Conservation (phyloP, 2,797 vertebrate species). For the Ceryle rudis region DNA sequence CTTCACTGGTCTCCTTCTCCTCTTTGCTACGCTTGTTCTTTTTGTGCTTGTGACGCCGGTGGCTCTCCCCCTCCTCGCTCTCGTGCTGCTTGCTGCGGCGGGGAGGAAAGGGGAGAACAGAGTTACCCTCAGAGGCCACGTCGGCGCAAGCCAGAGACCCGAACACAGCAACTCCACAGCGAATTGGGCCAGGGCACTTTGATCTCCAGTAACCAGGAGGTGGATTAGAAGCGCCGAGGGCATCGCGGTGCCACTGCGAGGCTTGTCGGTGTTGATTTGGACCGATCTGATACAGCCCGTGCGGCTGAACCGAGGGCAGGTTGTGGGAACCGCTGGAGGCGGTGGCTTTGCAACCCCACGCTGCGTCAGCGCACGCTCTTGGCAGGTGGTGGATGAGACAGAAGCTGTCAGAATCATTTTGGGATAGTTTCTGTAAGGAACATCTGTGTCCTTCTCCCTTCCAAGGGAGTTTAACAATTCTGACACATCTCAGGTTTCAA, state of each 20-base stretch:
- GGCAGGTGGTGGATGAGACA: not conserved
- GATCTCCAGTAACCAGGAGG: not conserved
- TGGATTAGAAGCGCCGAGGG: fast-evolving
- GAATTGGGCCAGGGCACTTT: fast-evolving
- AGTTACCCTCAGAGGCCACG: not conserved
- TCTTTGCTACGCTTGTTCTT: constrained; percentile 82
- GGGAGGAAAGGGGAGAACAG: not conserved
- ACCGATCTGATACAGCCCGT: too few species aligned
- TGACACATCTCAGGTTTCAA: not conserved
- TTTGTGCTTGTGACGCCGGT: constrained; percentile 83
- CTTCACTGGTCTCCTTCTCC: constrained; percentile 76
- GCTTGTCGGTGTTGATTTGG: not conserved
- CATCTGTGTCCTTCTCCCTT: not conserved
- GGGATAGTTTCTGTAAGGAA: not conserved
- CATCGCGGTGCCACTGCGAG: fast-evolving
- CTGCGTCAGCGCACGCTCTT: too few species aligned
- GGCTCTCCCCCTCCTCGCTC: constrained; percentile 78
- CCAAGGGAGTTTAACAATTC: not conserved
- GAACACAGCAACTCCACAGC: fast-evolving
- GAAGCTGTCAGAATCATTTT: not conserved
- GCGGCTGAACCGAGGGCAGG: too few species aligned
- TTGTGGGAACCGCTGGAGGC: too few species aligned
- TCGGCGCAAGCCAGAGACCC: not conserved
- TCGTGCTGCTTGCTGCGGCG: constrained; percentile 77
- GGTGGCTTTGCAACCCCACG: too few species aligned